Conservation (phyloP, 2,797 vertebrate genomes). For the Thaleichthys pacificus region DNA sequence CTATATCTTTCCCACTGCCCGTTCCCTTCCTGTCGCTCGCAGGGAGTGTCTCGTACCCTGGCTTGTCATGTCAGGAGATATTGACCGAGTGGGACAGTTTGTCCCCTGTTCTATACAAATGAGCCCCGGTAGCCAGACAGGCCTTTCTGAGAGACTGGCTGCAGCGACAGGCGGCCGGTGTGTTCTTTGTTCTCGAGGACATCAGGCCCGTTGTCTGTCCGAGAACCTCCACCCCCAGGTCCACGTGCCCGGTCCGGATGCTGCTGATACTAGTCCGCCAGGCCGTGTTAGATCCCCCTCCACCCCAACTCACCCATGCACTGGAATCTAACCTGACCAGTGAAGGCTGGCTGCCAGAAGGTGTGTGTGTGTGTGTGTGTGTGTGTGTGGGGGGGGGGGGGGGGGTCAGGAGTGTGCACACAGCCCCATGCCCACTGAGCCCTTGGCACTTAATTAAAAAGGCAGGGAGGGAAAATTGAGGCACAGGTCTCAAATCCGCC, state of each 20-base stretch:
- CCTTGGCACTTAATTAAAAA: conserved; percentile 64
- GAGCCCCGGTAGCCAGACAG: not conserved
- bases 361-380: not conserved
- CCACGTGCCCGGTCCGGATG: no score
- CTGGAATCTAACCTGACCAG: conserved; percentile 57
- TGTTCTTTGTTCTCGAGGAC: conserved; percentile 10
- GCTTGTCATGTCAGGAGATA: conserved; percentile 21
- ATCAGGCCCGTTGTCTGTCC: conserved; percentile 31
- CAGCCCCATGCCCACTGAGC: conserved; percentile 36
- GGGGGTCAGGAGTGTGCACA: conserved; percentile 50
- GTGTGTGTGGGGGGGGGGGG: no score
- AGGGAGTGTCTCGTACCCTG: conserved; percentile 37
- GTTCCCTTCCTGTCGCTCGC: conserved; percentile 33
- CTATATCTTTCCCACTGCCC: conserved; percentile 46
- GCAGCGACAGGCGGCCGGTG: not conserved
- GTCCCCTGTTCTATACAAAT: conserved; percentile 24
- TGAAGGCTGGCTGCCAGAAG: conserved; percentile 45
- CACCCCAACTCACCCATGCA: not conserved
- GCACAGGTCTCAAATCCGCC: conserved; percentile 41
- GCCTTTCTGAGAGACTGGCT: conserved; percentile 7
- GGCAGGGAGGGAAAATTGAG: conserved; percentile 33
- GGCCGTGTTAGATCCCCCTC: conserved; percentile 49
- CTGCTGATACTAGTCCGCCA: no score
- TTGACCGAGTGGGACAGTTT: conserved; percentile 34
- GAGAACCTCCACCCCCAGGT: conserved; percentile 23